Conservation (phyloP, 2,113 vertebrate genomes). For the Callithrix jacchus region DNA sequence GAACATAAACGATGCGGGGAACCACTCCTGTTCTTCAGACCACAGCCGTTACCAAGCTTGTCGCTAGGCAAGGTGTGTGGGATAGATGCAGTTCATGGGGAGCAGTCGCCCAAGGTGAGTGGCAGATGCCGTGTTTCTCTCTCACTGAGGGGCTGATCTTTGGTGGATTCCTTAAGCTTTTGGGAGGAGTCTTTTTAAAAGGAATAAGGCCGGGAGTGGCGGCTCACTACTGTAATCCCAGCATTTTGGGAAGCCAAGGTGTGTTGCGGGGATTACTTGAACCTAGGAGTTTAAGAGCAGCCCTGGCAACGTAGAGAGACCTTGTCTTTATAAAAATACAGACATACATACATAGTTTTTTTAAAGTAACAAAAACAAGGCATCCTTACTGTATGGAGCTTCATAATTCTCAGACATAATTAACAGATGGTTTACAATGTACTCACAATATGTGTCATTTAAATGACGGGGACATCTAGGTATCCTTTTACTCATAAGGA, state of each 20-base stretch:
- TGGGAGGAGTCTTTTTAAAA: neutral
- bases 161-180: neutral
- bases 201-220: neutral
- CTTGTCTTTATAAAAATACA: neutral
- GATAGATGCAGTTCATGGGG: fast-evolving
- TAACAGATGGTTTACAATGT: slow-evolving; percentile 6
- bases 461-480: neutral
- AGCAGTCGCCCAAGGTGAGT: neutral
- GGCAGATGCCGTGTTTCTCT: fast-evolving
- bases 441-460: neutral
- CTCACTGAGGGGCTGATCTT: neutral
- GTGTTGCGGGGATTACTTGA: no score
- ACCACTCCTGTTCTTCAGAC: neutral
- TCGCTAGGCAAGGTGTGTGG: neutral
- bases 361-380: neutral
- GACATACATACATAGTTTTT: no score
- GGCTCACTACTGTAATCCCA: no score
- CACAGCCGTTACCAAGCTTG: neutral
- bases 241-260: no score
- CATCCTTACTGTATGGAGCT: neutral
- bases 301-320: no score
- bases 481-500: neutral
- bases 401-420: neutral
- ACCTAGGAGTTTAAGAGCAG: no score
- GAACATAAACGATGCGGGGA: neutral